Conservation (phyloP, 2,797 vertebrate species). For the Enteromius afrohamiltoni region DNA sequence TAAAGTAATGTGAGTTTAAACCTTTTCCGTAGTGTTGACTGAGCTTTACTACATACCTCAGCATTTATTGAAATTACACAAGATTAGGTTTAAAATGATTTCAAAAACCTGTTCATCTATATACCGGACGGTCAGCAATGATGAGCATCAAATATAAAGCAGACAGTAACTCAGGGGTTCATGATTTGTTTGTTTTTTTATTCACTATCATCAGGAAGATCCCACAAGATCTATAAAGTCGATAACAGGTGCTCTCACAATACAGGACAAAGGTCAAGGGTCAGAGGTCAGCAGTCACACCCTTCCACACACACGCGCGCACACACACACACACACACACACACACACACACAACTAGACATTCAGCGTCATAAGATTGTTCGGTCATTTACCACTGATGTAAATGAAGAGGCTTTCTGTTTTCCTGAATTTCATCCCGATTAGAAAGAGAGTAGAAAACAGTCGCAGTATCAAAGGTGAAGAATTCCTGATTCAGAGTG, state of each 20-base stretch:
- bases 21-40: background rate
- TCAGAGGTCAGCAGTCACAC: slow-evolving; percentile 62
- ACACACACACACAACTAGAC: slow-evolving; percentile 69
- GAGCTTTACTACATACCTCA: background rate
- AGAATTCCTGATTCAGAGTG: slow-evolving; percentile 80
- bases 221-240: slow-evolving; percentile 78
- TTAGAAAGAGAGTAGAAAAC: slow-evolving; percentile 84
- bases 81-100: background rate
- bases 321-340: slow-evolving; percentile 14
- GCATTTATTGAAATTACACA: background rate
- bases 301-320: background rate
- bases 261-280: slow-evolving; percentile 78
- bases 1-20: too few species aligned
- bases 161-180: background rate
- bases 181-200: slow-evolving; percentile 67
- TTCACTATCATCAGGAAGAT: slow-evolving; percentile 81
- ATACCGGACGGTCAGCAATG: background rate
- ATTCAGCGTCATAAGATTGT: slow-evolving; percentile 85
- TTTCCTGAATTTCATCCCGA: slow-evolving; percentile 61
- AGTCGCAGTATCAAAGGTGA: slow-evolving; percentile 80
- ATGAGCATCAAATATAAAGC: background rate
- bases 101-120: background rate
- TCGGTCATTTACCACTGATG: slow-evolving; percentile 63
- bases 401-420: slow-evolving; percentile 67
- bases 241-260: slow-evolving; percentile 81